These are phyloP conservation scores for Vimba vimba DNA, from an alignment of 2,113 vertebrate genomes.

Conservation along the genomic window DNA sequence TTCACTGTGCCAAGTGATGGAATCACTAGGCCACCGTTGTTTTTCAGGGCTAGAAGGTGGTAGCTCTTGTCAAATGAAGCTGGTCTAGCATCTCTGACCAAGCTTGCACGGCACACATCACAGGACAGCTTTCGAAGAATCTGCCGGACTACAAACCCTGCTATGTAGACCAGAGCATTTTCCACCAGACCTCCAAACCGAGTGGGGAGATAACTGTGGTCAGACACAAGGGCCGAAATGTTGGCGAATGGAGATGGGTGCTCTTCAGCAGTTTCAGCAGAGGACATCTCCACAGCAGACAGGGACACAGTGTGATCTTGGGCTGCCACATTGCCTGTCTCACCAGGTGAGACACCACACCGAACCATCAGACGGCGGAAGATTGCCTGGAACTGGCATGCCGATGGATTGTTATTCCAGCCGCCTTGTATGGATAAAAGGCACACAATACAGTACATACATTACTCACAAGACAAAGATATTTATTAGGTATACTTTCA, in stretches of 20 bases:
- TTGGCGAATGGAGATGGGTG: background rate
- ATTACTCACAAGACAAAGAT: too few species aligned
- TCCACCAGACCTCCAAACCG: background rate
- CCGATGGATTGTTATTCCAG: constrained; percentile 4
- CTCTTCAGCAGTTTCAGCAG: background rate
- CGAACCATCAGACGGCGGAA: background rate
- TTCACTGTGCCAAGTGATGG: background rate
- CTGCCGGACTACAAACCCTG: too few species aligned
- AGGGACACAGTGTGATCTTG: background rate
- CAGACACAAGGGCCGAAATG: background rate
- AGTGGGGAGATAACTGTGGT: background rate
- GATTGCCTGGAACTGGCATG: background rate
- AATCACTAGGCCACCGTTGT: too few species aligned
- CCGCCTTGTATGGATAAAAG: background rate
- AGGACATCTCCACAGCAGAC: background rate
- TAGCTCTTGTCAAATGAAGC: too few species aligned
- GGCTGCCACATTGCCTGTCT: background rate
- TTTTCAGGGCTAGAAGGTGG: too few species aligned
- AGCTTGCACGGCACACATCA: background rate
- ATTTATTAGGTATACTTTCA: too few species aligned
- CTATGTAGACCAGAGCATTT: too few species aligned
- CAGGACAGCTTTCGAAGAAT: background rate
- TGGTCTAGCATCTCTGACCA: too few species aligned
- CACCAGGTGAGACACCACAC: background rate
- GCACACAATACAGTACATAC: too few species aligned